A percentile compares a stretch with the other conserved stretches of the same genome.
phyloP scores from a whole-genome alignment of 2,888 invertebrate species.

The Danaus chrysippus region DNA sequence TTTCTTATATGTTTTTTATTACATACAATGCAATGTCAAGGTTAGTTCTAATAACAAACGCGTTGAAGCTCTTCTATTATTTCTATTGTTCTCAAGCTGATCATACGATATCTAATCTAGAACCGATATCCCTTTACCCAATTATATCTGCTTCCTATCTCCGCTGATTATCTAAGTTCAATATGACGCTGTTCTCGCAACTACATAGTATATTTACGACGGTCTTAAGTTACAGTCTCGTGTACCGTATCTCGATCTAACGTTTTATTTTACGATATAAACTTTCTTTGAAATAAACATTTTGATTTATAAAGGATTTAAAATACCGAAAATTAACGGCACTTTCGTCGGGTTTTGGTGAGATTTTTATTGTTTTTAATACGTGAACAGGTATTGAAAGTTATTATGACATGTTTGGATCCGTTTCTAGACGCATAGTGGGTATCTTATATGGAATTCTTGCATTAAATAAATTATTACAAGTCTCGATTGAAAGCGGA shows the following conservation, averaged over 20 bases:
- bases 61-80: no score
- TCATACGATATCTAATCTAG: neutral
- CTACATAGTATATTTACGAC: constrained; percentile 26
- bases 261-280: constrained; percentile 3
- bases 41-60: no score
- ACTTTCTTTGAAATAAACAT: neutral
- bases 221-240: constrained; percentile 27
- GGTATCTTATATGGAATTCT: constrained; percentile 14
- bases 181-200: constrained; percentile 10
- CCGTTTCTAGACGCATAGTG: constrained; percentile 15
- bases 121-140: neutral
- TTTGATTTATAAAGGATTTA: neutral
- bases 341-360: neutral
- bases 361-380: neutral
- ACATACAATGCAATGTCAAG: no score
- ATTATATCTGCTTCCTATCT: constrained; percentile 12
- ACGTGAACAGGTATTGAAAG: constrained; percentile 2
- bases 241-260: constrained; percentile 20
- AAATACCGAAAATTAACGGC: neutral
- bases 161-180: constrained; percentile 18
- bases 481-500: constrained; percentile 13
- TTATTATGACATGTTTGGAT: constrained; percentile 8
- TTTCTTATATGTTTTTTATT: no score
- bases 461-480: constrained; percentile 8
- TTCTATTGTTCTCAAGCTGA: no score